Base-by-base conservation (phyloP, 2,797 vertebrate species). In the Semotilus atromaculatus region DNA sequence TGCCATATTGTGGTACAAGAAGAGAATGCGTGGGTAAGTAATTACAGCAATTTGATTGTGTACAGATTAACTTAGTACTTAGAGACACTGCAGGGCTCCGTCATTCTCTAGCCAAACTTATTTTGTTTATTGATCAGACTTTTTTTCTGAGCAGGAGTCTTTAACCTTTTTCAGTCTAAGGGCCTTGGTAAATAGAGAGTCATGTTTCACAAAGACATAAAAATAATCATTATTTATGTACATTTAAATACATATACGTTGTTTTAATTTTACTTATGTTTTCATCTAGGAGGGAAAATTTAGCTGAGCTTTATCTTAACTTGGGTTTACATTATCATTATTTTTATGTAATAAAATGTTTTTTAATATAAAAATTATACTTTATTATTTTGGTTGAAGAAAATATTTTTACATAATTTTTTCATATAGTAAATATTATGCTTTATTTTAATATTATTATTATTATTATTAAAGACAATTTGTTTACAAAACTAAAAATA, bases 21-120 rank as follows among this genome's bases (percentile, higher is more conserved):
- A 95, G 91, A 95, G 96, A 91, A 97, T 98, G 94, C 96, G 96
- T 53, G 97, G 98, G 98, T 99, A 89, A 96, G 97, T 93, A 38
- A 26, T 66, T 31, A 26, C 45, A 31, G 31, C 36, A 26, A 72
- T 77, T 48, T 81, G 36, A 18, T 7, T 36, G 0, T 21, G 31
- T 58, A 58, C 5, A n/a, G 26, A 36, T 23, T n/a, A 60, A 71
- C 1, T 66, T 19, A 2, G 45, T 48, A 16, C 14, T 48, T 5
- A 18, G 7, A 31, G 68, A 21, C 19, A 60, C 7, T 55, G 3
- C 23, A 16, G 36, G 26, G 36, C 40, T 53, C 38, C 16, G 34
- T 29, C 21, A 72, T 51, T 77, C 76, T 88, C 55, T 68, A 82
- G 84, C 75, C 62, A 85, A 86, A 85, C 84, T 86, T 26, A 43